Conservation (phyloP, 2,113 vertebrate species). For the Columbina picui region DNA sequence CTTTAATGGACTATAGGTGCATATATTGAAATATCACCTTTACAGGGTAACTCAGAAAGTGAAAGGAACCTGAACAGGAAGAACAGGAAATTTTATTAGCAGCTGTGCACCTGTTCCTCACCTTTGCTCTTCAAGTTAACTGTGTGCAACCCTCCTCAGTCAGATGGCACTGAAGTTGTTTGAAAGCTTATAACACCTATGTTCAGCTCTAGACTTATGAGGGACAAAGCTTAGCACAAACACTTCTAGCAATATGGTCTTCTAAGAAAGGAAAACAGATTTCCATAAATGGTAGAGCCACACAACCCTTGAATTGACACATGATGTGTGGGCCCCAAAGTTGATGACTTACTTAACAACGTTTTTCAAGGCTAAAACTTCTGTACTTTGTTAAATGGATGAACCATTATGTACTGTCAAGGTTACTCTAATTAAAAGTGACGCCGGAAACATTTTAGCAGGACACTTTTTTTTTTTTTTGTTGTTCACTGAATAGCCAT, state of each 20-base stretch:
- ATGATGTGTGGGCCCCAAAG: not conserved
- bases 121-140: not conserved
- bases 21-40: not conserved
- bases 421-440: not conserved
- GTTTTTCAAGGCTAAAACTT: not conserved
- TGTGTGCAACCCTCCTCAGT: not conserved
- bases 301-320: not conserved
- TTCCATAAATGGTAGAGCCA: not conserved
- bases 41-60: not conserved
- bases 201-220: not conserved
- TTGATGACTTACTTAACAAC: not conserved
- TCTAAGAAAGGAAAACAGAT: not conserved
- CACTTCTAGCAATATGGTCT: not conserved
- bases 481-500: not conserved
- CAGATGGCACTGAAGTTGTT: not conserved
- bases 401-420: not conserved
- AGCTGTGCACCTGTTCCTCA: not conserved
- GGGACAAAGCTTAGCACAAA: not conserved
- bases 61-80: not conserved
- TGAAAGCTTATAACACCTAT: not conserved
- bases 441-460: not conserved
- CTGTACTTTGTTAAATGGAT: not conserved
- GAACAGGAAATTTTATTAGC: not conserved
- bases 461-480: not conserved
- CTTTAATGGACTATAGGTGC: not conserved